A percentile compares a stretch with the other conserved stretches of the same genome.
Evolutionary conservation across 2,113 vertebrate genomes (phyloP).

Genomic region (Gorsachius goisagi): DNA sequence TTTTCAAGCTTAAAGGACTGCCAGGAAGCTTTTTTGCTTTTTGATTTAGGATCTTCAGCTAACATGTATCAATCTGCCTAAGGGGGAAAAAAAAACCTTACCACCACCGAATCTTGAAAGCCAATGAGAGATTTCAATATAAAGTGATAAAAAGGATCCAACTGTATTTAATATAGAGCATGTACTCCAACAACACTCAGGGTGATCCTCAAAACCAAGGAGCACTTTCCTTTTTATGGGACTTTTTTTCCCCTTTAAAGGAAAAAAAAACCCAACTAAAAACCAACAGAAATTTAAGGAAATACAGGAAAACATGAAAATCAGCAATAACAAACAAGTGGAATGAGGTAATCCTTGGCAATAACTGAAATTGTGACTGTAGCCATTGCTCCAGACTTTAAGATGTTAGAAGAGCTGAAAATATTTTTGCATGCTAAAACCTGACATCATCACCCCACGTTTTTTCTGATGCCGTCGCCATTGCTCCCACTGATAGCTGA

Average conservation of each 20-base stretch:
- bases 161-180: not conserved
- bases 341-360: not conserved
- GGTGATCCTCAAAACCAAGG: not conserved
- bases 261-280: too few species aligned
- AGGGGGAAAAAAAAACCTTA: not conserved
- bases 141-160: not conserved
- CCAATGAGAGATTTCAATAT: not conserved
- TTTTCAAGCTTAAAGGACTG: not conserved
- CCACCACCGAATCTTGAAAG: not conserved
- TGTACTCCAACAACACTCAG: not conserved
- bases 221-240: not conserved
- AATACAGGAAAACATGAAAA: not conserved
- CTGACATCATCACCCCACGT: not conserved
- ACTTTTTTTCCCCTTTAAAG: not conserved
- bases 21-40: not conserved
- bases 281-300: not conserved
- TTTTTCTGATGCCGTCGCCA: not conserved
- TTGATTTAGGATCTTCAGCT: not conserved
- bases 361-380: not conserved
- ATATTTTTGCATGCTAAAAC: not conserved
- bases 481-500: not conserved
- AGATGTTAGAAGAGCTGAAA: not conserved
- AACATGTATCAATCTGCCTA: not conserved
- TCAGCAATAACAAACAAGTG: not conserved
- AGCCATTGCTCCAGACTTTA: not conserved